Evolutionary conservation across 1,140 invertebrate genomes (phyloP), one percentile per base, ranked within the genome.

Genomic region (Drosophila jambulina): DNA sequence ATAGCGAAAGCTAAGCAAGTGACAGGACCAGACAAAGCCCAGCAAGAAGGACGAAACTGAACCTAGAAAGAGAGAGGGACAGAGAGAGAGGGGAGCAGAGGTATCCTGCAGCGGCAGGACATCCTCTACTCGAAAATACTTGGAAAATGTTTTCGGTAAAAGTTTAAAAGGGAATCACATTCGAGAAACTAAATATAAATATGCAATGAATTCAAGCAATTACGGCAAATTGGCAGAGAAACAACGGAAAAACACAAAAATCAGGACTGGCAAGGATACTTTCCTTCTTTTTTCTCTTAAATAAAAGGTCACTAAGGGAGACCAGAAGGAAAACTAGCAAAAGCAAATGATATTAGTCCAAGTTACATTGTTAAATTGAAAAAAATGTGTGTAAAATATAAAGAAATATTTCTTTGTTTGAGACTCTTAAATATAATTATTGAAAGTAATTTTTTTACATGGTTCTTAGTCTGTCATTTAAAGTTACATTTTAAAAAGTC

Each of bases 1-100:
- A 82, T 82, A 27, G 46, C 25, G 46, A 70, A 58, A 36, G 48
- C 51, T 57, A 40, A 56, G 58, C 25, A 54, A 46, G 36, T 43
- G 51, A 60, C 29, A 51, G 36, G 34, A 57, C 4, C 51, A 62
- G 42, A 36, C 49, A 46, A 57, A 51, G 12, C 19, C 15, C 0
- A 19, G 12, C 49, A 13, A 32, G 7, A 36, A 43, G 27, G 23
- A 23, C 13, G 17, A 48, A 70, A 48, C 1, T 1, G 21, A 23
- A 10, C 4, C 8, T 9, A 17, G 21, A 4, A 1, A 46, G 42
- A 12, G 23, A 32, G 17, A n/a, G n/a, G 21, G 27, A 15, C 8
- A 21, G 43, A 43, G 12, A 13, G 0, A 8, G 27, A 23, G n/a
- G 27, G 5, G 5, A 27, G 27, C 27, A 27, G 27, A 4, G 34